Base-by-base conservation (phyloP, 1,140 invertebrate genomes). In the Pectinophora gossypiella region DNA sequence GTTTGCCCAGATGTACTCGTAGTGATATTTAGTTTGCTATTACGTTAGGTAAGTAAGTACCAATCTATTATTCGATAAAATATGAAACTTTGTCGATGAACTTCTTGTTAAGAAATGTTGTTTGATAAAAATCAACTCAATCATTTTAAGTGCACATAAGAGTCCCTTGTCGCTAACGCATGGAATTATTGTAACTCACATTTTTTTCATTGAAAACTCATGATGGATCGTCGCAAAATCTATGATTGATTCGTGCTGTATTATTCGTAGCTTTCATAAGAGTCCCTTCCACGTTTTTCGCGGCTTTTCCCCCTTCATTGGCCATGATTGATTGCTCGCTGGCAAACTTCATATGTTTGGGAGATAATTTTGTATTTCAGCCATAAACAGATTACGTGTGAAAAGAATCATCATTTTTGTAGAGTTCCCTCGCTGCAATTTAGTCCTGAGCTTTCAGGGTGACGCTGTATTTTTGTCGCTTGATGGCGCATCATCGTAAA, bases 311-410 rank as follows among this genome's bases (percentile, higher is more conserved):
- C 72, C 83, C 72, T 75, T 77, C 72, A 71, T 56, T 64, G 55
- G 56, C 53, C 47, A 78, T 85, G 84, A 87, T 85, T 85, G 84
- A 87, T 87, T 78, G 70, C 84, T 56, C 36, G 51, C 64, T 64
- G 52, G 62, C 66, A 82, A 86, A 85, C 84, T 85, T 85, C 84
- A 85, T 83, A 85, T 87, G 84, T 84, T 84, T 72, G 68, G 67
- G 53, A 83, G 81, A 87, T 87, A 87, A 87, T 87, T 85, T 87
- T 80, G 76, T 87, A 85, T 83, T 82, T 87, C 79, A 77, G 71
- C 73, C 74, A 72, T 84, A 81, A 85, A 84, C 76, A 85, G 81
- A 87, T 85, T 85, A 85, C 65, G 65, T 70, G 67, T 84, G 69
- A 87, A 81, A 85, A 84, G 79, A 82, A 81, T 61, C 74, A 77